phyloP scores from a whole-genome alignment of 2,797 vertebrate species.

The Cetoscarus ocellatus region DNA sequence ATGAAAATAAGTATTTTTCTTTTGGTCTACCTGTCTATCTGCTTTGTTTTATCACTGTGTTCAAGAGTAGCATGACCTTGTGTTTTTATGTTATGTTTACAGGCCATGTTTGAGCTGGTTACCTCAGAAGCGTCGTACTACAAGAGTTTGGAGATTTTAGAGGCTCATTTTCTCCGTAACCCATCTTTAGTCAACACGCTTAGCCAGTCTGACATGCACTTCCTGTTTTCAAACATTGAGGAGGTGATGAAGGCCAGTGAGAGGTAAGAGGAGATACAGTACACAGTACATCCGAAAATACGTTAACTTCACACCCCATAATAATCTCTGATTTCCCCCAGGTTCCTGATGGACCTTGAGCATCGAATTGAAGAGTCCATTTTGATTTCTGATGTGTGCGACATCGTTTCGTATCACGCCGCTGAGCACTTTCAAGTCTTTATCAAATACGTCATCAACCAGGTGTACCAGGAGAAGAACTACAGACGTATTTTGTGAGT shows the following conservation, averaged over 20 bases:
- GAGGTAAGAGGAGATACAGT: constrained; percentile 78
- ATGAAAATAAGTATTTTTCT: no score
- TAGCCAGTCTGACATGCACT: constrained; percentile 94
- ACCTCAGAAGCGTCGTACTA: constrained; percentile 97
- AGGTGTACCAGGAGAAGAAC: constrained; percentile 96
- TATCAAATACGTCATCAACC: constrained; percentile 96
- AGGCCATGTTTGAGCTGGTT: constrained; percentile 98
- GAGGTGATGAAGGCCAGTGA: constrained; percentile 96
- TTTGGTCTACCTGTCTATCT: no score
- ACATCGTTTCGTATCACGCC: constrained; percentile 91
- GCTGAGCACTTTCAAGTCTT: constrained; percentile 91
- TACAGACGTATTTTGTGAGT: constrained; percentile 96
- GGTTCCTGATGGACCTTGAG: constrained; percentile 95
- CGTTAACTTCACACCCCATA: neutral
- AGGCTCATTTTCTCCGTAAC: constrained; percentile 94
- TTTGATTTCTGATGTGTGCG: constrained; percentile 94
- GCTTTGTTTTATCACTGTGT: no score
- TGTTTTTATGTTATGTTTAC: constrained; percentile 23
- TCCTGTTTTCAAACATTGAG: constrained; percentile 97
- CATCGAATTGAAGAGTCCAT: constrained; percentile 94
- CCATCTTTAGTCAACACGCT: constrained; percentile 88
- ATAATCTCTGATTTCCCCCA: constrained; percentile 56
- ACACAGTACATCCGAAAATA: neutral
- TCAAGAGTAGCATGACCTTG: neutral
- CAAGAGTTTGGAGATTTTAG: constrained; percentile 94